These are phyloP conservation scores for Lepisosteus osseus DNA, from an alignment of 2,113 vertebrate species.

Conservation along the genomic window DNA sequence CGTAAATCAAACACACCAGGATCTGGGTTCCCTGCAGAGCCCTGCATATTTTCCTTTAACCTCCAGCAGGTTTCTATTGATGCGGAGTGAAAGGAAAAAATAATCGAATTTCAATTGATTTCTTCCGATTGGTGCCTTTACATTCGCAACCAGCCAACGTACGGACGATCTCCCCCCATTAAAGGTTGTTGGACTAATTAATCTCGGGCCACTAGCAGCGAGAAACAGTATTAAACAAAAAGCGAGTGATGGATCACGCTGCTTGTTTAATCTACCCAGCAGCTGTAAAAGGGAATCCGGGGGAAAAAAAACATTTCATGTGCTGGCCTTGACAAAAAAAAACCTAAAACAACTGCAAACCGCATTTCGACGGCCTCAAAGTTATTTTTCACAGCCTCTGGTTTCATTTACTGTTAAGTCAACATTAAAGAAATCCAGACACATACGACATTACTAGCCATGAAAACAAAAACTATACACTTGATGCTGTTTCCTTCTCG, in stretches of 20 bases:
- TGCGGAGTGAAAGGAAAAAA: slow-evolving; percentile 33
- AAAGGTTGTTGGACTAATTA: background rate
- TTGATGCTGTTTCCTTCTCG: too few relatives aligned
- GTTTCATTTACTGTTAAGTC: too few relatives aligned
- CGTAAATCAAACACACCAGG: slow-evolving; percentile 17
- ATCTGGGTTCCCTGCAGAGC: slow-evolving; percentile 22
- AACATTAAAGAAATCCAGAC: too few relatives aligned
- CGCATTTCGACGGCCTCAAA: too few relatives aligned
- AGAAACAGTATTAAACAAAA: background rate
- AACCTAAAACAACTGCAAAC: too few relatives aligned
- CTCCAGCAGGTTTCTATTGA: slow-evolving; percentile 51
- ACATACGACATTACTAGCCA: too few relatives aligned
- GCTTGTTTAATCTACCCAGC: slow-evolving; percentile 2
- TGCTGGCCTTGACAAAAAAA: too few relatives aligned
- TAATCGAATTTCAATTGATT: slow-evolving; percentile 58
- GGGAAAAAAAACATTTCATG: too few relatives aligned
- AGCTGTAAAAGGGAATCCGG: background rate
- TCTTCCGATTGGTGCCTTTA: slow-evolving; percentile 24
- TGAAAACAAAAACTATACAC: too few relatives aligned
- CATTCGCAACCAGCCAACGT: background rate
- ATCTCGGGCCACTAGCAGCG: background rate
- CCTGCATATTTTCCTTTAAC: slow-evolving; percentile 46
- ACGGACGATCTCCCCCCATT: background rate
- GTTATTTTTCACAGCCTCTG: too few relatives aligned
- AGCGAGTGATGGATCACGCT: background rate